A percentile compares a stretch with the other conserved stretches of the same genome.
phyloP scores from a whole-genome alignment of 2,113 vertebrate genomes.

The mouse (Mus musculus) region GRCm39 chr6:97137001-97137500 shows the following conservation, averaged over 20 bases:
- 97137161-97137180: slow-evolving; percentile 20
- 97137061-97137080: background rate
- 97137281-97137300: slow-evolving; percentile 93
- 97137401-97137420: background rate
- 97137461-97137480: background rate
- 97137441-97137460: background rate
- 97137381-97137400: background rate
- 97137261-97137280: slow-evolving; percentile 99
- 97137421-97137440: background rate
- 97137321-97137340: background rate
- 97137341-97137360: slow-evolving; percentile 24
- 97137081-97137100: background rate
- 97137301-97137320: slow-evolving; percentile 52
- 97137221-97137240: slow-evolving; percentile 94
- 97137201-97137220: slow-evolving; percentile 97
- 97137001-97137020: slow-evolving; percentile 31
- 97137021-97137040: slow-evolving; percentile 7
- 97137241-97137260: slow-evolving; percentile 99
- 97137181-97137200: background rate
- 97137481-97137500: slow-evolving; percentile 95
- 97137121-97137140: background rate
- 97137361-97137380: background rate
- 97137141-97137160: background rate
- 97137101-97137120: background rate
- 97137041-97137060: background rate